Conservation (phyloP, 2,888 invertebrate species). For the Leucophora obtusa region DNA sequence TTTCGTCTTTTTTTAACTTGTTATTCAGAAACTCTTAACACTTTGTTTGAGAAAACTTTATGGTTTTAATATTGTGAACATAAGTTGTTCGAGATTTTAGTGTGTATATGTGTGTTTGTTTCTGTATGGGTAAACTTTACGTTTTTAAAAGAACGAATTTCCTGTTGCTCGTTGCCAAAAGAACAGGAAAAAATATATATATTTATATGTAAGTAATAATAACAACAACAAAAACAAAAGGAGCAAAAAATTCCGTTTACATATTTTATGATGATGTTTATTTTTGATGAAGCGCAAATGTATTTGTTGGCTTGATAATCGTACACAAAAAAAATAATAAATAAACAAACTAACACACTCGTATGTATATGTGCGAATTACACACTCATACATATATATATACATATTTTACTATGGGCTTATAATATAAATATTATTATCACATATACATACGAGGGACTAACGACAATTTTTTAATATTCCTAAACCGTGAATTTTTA, state of each 20-base stretch:
- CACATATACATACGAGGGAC: no score
- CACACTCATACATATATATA: constrained; percentile 7
- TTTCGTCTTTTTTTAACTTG: constrained; percentile 15
- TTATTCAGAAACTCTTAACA: constrained; percentile 37
- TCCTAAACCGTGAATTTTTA: no score
- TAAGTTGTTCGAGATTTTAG: constrained; percentile 15
- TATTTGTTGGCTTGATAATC: constrained; percentile 60
- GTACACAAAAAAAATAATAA: constrained; percentile 53
- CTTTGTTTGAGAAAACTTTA: constrained; percentile 44
- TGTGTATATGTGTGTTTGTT: background rate
- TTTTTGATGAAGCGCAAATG: constrained; percentile 66
- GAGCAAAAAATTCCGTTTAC: constrained; percentile 48
- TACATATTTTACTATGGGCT: background rate
- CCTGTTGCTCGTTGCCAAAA: constrained; percentile 55
- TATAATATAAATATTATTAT: no score
- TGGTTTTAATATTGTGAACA: constrained; percentile 39
- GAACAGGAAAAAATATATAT: background rate
- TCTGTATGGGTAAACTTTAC: constrained; percentile 11
- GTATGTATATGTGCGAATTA: background rate
- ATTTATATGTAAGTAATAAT: no score
- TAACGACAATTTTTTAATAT: no score
- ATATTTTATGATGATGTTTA: constrained; percentile 62
- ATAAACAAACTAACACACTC: constrained; percentile 54
- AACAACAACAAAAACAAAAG: constrained; percentile 20
- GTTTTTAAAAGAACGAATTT: constrained; percentile 40